Evolutionary conservation across 2,797 vertebrate genomes (phyloP).

Genomic region (Notoglanidium macrostoma): DNA sequence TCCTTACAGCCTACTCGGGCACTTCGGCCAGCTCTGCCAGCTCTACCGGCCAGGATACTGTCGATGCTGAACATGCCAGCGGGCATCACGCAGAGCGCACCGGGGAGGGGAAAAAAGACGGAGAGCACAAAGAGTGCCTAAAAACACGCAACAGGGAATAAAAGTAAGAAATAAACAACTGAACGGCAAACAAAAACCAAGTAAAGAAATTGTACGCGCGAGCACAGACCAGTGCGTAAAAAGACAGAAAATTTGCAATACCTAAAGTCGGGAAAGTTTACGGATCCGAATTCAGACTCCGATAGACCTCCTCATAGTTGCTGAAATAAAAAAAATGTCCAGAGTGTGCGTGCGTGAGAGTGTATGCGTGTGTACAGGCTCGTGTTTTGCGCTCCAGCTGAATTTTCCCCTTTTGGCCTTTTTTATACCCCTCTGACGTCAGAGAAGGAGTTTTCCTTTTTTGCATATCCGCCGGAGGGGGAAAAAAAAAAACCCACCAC

Average conservation of each 20-base stretch:
- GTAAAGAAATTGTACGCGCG: neutral
- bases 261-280: conserved; percentile 36
- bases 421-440: conserved; percentile 95
- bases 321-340: conserved; percentile 41
- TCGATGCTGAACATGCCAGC: conserved; percentile 99
- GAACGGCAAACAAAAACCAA: neutral
- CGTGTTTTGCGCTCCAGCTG: conserved; percentile 68
- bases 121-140: neutral
- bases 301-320: conserved; percentile 64
- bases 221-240: neutral
- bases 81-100: conserved; percentile 81
- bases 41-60: conserved; percentile 92
- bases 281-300: conserved; percentile 50
- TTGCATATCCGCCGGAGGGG: conserved; percentile 68
- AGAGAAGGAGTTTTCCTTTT: conserved; percentile 67
- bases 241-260: neutral
- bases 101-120: neutral
- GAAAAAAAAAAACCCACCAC: neutral
- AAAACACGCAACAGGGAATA: neutral
- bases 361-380: neutral
- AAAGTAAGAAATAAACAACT: neutral
- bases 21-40: conserved; percentile 64
- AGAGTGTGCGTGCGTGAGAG: neutral
- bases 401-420: conserved; percentile 70
- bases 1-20: conserved; percentile 84